Evolutionary conservation across 2,888 invertebrate genomes (phyloP), one percentile per base, ranked within the genome.

Genomic region (Papilio protenor): DNA sequence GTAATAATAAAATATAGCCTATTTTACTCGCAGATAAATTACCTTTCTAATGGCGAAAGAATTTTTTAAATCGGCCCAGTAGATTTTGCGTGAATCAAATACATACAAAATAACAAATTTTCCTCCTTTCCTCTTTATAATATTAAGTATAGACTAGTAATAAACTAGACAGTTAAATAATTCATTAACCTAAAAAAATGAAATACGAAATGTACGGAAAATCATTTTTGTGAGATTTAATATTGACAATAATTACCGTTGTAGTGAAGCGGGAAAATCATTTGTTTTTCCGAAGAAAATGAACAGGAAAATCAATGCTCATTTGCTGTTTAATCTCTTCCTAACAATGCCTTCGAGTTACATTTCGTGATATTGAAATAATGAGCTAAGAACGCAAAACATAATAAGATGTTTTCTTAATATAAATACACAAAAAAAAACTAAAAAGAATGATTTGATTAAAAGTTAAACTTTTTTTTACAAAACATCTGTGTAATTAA

Each of bases 341-440:
- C 66, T 66, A 66, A 66, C 45, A 18, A 66, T 66, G 66, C n/a
- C 66, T 66, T 33, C 40, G n/a, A 66, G 40, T 66, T 66, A 45
- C 6, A 45, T 45, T 45, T 45, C 12, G 11, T n/a, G 3, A n/a
- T 66, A 40, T 40, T 40, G n/a, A 40, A 66, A 40, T n/a, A 66
- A 66, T 66, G n/a, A 66, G 40, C 66, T 40, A 4, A 1, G 0
- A 18, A 45, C 11, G 40, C 2, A 40, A 66, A 66, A 8, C 45
- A 66, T 66, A 12, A 27, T 27, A 27, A 40, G 2, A 40, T n/a
- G 11, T 1, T 21, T 57, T 57, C 2, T 2, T 57, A 8, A 11
- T 57, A 21, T 5, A 57, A 21, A 10, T 10, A 3, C 1, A 21
- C 5, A 10, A 6, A 21, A 57, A 27, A 27, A 27, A 27, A 27